Evolutionary conservation across 2,888 invertebrate genomes (phyloP), one percentile per base, ranked within the genome.

Genomic region (Thecophora atra): DNA sequence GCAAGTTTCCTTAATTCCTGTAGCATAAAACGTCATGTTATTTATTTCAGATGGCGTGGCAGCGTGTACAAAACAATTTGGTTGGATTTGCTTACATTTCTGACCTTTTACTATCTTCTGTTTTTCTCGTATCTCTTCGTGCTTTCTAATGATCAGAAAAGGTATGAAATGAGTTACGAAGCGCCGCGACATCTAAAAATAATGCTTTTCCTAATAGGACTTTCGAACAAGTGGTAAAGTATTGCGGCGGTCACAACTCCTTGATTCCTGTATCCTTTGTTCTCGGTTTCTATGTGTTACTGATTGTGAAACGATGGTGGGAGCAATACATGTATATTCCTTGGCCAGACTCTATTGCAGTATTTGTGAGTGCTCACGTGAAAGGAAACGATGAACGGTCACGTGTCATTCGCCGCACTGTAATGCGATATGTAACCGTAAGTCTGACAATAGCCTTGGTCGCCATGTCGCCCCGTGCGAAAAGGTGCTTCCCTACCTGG

Each of bases 301-400:
- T 96, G 77, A 95, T 97, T 58, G 94, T 97, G 91, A 92, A 91
- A 70, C 90, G 97, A 79, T 97, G 97, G 97, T 95, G 95, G 94
- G 91, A 88, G 80, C 95, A 95, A 84, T 95, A 94, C 82, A 91
- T 89, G 68, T 88, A 88, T 11, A 94, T 95, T 77, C 95, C 95
- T 0, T 94, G 94, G 92, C 95, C 95, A 0, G 95, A 95, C 87
- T 91, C 93, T 6, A 89, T 93, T 56, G 94, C 94, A 28, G 93
- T 94, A 28, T 93, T 93, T 84, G 92, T 95, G 1, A 93, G 93
- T 77, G 91, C 94, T 28, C 92, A 92, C 77, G 90, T 94, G 75
- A 93, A 93, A 80, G 94, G 94, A 56, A 92, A 91, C 90, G 94
- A 94, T 82, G 94, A 94, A 84, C 89, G 93, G 74, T 93, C 93